A percentile compares a stretch with the other conserved stretches of the same genome.
Evolutionary conservation across 1,140 invertebrate genomes (phyloP).

Genomic region (Trichonephila clavipes): DNA sequence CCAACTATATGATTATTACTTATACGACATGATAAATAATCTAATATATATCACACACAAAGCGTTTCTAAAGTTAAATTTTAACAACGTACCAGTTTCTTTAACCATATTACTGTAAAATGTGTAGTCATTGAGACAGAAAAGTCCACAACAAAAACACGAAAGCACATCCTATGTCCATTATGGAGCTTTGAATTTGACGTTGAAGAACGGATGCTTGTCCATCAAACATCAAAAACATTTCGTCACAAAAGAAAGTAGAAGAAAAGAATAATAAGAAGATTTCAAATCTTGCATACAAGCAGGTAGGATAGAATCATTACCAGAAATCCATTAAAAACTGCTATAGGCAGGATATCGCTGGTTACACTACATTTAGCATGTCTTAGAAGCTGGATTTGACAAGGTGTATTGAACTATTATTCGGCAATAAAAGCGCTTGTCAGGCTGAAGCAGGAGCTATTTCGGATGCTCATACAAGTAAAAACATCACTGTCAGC

Average conservation of each 20-base stretch:
- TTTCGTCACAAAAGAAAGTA: conserved; percentile 22
- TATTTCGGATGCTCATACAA: conserved; percentile 14
- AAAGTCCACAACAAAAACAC: background rate
- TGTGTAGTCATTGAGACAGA: background rate
- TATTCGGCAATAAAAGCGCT: background rate
- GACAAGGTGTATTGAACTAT: conserved; percentile 28
- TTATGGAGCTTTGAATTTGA: background rate
- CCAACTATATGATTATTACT: too few species aligned
- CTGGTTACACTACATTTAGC: background rate
- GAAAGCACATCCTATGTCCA: background rate
- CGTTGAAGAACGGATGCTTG: conserved; percentile 23
- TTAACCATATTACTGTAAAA: too few species aligned
- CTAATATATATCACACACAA: too few species aligned
- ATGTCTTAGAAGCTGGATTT: background rate
- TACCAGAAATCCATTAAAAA: conserved; percentile 19
- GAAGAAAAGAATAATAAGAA: background rate
- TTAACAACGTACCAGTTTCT: too few species aligned
- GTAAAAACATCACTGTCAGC: background rate
- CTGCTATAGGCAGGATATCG: conserved; percentile 8
- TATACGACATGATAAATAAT: too few species aligned
- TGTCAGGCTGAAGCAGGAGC: background rate
- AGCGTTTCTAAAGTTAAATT: too few species aligned
- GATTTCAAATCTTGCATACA: background rate
- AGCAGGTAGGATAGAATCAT: conserved; percentile 7
- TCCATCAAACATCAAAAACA: conserved; percentile 10